Evolutionary conservation across 30 jellyfish, hydroid and myxozoan species (phyloP).

Genomic region (Aurelia sp.): DNA sequence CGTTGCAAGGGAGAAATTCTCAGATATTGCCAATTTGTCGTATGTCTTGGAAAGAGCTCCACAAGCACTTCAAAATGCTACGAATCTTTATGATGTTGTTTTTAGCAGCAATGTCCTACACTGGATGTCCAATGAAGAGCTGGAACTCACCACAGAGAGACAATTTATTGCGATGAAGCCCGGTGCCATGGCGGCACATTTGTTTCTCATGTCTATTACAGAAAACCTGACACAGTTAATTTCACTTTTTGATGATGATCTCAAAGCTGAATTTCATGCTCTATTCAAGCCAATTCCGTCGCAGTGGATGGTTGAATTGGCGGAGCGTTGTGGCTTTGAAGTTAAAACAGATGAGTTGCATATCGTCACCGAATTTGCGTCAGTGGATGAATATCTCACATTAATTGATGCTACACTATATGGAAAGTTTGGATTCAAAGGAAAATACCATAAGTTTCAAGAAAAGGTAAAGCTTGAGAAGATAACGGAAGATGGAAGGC

Average conservation of each 20-base stretch:
- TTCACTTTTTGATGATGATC: background rate
- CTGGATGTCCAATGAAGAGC: background rate
- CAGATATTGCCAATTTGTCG: too few relatives aligned
- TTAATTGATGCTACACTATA: background rate
- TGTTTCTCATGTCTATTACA: background rate
- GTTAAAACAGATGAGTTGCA: background rate
- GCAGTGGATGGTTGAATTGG: background rate
- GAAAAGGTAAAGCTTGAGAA: background rate
- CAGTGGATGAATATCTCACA: background rate
- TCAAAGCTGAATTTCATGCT: background rate
- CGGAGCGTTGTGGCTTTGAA: background rate
- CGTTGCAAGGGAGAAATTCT: too few relatives aligned
- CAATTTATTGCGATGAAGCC: background rate
- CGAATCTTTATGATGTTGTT: background rate
- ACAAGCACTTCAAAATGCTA: too few relatives aligned
- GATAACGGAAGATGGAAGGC: too few relatives aligned
- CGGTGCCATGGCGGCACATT: background rate
- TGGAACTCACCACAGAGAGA: background rate
- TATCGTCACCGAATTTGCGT: background rate
- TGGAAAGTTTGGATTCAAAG: background rate
- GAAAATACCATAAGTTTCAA: background rate
- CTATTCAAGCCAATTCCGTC: background rate
- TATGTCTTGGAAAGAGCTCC: too few relatives aligned
- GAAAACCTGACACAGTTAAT: background rate
- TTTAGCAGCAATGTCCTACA: background rate